Conservation (phyloP, 2,797 vertebrate genomes). For the Nasua narica region DNA sequence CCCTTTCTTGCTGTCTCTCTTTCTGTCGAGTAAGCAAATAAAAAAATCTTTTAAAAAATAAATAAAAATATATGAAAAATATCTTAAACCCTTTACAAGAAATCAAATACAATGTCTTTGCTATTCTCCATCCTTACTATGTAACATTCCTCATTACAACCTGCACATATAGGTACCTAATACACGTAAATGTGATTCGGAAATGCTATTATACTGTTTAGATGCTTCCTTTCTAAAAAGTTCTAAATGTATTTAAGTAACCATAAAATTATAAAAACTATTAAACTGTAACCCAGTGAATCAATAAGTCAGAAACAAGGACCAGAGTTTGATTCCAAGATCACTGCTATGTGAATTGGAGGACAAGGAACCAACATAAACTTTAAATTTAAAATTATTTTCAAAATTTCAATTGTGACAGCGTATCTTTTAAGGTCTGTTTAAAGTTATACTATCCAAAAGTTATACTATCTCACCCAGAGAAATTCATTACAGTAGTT, state of each 20-base stretch:
- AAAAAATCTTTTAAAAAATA: too few species aligned
- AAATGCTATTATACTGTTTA: background rate
- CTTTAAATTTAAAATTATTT: background rate
- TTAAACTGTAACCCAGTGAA: background rate
- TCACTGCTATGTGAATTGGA: background rate
- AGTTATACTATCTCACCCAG: background rate
- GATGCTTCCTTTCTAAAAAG: slow-evolving; percentile 20
- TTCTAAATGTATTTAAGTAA: slow-evolving; percentile 29
- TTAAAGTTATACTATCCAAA: background rate
- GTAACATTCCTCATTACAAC: background rate
- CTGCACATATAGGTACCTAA: background rate
- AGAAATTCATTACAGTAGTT: slow-evolving; percentile 11
- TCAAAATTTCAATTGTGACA: background rate
- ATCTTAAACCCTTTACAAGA: background rate
- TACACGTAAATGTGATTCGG: background rate
- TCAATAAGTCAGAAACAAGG: slow-evolving; percentile 1
- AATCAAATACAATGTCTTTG: background rate
- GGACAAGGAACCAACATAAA: background rate
- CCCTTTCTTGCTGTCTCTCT: too few species aligned
- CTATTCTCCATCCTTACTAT: background rate
- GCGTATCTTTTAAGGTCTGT: background rate
- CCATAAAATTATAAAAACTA: background rate
- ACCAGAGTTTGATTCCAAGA: background rate
- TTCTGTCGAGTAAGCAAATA: too few species aligned
- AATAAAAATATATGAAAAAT: background rate